A percentile compares a stretch with the other conserved stretches of the same genome.
phyloP scores from a whole-genome alignment of 92 coral and sea anemone genomes.

The Zoanthus sansibaricus region DNA sequence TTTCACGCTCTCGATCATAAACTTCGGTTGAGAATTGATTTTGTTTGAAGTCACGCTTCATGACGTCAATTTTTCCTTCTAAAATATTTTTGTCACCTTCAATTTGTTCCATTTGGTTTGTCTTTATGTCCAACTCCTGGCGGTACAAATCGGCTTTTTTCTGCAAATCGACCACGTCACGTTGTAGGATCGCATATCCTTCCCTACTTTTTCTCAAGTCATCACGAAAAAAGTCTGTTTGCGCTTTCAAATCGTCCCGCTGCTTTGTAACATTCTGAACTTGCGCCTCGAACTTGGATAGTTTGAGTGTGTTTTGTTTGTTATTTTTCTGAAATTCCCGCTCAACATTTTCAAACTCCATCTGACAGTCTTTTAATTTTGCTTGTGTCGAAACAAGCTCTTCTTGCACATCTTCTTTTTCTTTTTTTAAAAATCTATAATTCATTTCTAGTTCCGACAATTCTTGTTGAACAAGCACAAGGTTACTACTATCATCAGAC shows the following conservation, averaged over 20 bases:
- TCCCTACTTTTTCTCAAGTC: slow-evolving; percentile 90
- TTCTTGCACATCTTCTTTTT: slow-evolving; percentile 92
- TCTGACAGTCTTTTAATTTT: slow-evolving; percentile 85
- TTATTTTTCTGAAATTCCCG: slow-evolving; percentile 91
- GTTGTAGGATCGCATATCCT: slow-evolving; percentile 79
- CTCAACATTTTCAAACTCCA: slow-evolving; percentile 84
- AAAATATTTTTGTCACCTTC: slow-evolving; percentile 86
- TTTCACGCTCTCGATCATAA: slow-evolving; percentile 82
- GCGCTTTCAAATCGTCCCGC: slow-evolving; percentile 87
- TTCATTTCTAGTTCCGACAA: slow-evolving; percentile 93
- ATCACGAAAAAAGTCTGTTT: slow-evolving; percentile 83
- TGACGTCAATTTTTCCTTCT: slow-evolving; percentile 81
- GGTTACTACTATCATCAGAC: slow-evolving; percentile 69
- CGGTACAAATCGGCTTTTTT: slow-evolving; percentile 85
- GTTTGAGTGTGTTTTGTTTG: slow-evolving; percentile 83
- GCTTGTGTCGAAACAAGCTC: slow-evolving; percentile 81
- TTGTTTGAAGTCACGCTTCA: slow-evolving; percentile 89
- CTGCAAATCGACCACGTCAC: slow-evolving; percentile 87
- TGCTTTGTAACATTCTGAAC: slow-evolving; percentile 86
- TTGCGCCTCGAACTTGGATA: slow-evolving; percentile 92
- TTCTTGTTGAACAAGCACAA: slow-evolving; percentile 84
- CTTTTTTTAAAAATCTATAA: slow-evolving; percentile 87
- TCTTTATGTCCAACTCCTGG: slow-evolving; percentile 84
- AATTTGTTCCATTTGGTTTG: slow-evolving; percentile 78
- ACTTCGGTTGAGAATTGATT: slow-evolving; percentile 91